Percentiles rank a stretch among this genome's conserved stretches.
Conservation (phyloP, 1,140 invertebrate genomes). For the Sitobion miscanthi region DNA sequence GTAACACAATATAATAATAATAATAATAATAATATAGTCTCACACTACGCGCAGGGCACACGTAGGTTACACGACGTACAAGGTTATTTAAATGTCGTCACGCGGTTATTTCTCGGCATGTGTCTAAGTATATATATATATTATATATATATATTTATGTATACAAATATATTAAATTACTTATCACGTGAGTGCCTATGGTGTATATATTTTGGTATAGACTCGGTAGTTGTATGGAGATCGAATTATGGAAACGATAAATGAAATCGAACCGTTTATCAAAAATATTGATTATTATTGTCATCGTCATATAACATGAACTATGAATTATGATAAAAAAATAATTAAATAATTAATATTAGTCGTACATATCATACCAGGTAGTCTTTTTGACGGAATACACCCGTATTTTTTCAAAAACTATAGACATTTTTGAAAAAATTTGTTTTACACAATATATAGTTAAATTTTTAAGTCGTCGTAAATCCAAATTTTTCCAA, state of each 20-base stretch:
- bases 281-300: not conserved
- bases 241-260: not conserved
- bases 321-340: no score
- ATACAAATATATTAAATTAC: not conserved
- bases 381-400: no score
- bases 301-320: not conserved
- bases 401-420: no score
- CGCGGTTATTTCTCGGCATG: not conserved
- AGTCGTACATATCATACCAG: no score
- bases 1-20: not conserved
- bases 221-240: not conserved
- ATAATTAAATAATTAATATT: no score
- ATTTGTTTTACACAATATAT: no score
- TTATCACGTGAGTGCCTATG: not conserved
- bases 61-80: not conserved
- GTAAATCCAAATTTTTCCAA: no score
- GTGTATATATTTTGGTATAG: not conserved
- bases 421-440: no score
- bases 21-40: not conserved
- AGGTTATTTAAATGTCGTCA: slow-evolving; percentile 45
- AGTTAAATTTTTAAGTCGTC: no score
- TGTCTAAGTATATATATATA: not conserved
- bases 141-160: not conserved
- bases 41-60: not conserved
- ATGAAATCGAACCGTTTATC: not conserved